phyloP scores from a whole-genome alignment of 2,797 vertebrate species.

The Sarcophilus harrisii region DNA sequence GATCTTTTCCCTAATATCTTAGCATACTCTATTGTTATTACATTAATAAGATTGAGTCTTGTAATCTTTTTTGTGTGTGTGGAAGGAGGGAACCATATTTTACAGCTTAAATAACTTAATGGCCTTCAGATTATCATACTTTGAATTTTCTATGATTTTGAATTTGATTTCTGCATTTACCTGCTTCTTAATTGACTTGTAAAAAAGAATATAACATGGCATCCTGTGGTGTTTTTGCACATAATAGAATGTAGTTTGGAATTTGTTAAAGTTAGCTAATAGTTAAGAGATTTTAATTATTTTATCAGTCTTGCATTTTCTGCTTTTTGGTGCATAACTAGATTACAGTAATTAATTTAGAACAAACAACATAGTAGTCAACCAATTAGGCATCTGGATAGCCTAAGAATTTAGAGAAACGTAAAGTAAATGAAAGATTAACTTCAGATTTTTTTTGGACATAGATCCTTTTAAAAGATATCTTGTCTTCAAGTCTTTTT shows the following conservation, averaged over 20 bases:
- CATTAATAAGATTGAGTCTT: background rate
- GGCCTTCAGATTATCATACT: conserved; percentile 11
- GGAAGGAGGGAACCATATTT: background rate
- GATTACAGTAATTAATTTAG: conserved; percentile 6
- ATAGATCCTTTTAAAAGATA: background rate
- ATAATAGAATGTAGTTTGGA: conserved; percentile 18
- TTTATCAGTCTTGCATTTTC: conserved; percentile 31
- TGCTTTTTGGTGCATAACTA: background rate
- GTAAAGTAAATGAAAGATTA: conserved; percentile 25
- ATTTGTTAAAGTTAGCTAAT: conserved; percentile 8
- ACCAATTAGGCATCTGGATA: background rate
- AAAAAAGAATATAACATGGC: background rate
- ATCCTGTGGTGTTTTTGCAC: background rate
- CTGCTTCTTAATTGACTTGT: conserved; percentile 12
- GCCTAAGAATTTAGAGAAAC: background rate
- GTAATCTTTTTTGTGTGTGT: background rate
- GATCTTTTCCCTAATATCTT: background rate
- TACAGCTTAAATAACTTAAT: background rate
- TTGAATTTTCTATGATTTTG: conserved; percentile 43
- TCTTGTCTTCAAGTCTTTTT: background rate
- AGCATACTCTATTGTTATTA: background rate
- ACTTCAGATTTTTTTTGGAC: background rate
- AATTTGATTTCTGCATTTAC: background rate
- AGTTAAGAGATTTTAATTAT: conserved; percentile 13
- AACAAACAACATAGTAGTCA: background rate